Base-by-base conservation (phyloP, 2,888 invertebrate genomes). In the Drosophila fulvimacula region DNA sequence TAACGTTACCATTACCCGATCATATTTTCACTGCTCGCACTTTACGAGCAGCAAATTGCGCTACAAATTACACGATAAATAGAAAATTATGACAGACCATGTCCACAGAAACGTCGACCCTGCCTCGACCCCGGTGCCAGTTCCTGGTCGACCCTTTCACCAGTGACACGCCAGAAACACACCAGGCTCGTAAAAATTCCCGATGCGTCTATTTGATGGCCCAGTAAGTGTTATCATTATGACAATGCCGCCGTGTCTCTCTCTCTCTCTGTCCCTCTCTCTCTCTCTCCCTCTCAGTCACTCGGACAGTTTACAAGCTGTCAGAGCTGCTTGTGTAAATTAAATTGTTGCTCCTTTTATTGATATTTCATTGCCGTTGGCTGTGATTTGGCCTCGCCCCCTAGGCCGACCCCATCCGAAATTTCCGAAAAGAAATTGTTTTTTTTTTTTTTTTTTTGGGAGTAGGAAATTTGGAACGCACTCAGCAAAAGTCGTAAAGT, bases 31-130 rank as follows among this genome's bases (percentile, higher is more conserved):
- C 83, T 89, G n/a, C 57, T 67, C 77, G 73, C 70, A 76, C 76
- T 91, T 91, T 91, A 91, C 91, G 91, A 91, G 81, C 91, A 79
- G 80, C 86, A 87, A 87, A 90, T 87, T 87, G 87, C 78, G 75
- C 89, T 82, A 87, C 90, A 87, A 91, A 91, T 91, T 88, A 91
- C 84, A 87, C 83, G 88, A 90, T 91, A 91, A 91, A 90, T 91
- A 90, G 84, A 83, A 91, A 88, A 91, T 91, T 91, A 91, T 91
- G 91, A 91, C 91, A 90, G 76, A 61, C 66, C 76, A 38, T 57
- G 67, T 57, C 36, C 73, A 63, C 71, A 68, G 57, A 48, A 57
- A 63, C 46, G 48, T 49, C 59, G 72, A 76, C 21, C 65, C 75
- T 64, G 64, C n/a, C 17, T 4, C 19, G 34, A 65, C 24, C 52